A percentile compares a stretch with the other conserved stretches of the same genome.
Evolutionary conservation across 2,888 invertebrate genomes (phyloP).

Genomic region (Incurvaria masculella): DNA sequence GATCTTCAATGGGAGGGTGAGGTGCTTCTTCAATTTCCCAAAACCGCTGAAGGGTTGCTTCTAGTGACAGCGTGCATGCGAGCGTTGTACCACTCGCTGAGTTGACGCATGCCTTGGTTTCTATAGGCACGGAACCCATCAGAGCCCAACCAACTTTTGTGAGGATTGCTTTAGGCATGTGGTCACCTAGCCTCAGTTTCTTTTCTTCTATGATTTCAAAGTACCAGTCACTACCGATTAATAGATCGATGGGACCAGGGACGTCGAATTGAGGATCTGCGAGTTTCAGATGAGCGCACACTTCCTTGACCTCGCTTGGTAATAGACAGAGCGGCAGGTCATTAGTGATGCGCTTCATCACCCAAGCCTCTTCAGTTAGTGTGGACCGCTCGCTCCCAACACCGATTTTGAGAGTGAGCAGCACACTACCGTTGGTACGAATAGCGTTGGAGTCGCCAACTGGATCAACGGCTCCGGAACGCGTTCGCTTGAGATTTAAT

Average conservation of each 20-base stretch:
- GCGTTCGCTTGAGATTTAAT: neutral
- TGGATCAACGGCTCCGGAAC: neutral
- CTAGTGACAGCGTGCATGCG: slow-evolving; percentile 4
- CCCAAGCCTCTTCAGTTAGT: neutral
- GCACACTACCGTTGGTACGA: neutral
- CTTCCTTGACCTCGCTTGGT: neutral
- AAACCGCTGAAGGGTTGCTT: slow-evolving; percentile 6
- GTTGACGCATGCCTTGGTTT: neutral
- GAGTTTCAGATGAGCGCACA: neutral
- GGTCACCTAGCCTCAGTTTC: neutral
- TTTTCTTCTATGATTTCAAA: neutral
- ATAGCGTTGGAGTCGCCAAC: neutral
- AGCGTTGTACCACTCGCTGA: neutral
- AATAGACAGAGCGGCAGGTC: neutral
- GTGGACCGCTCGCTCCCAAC: neutral
- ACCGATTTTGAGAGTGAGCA: neutral
- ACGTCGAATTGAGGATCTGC: neutral
- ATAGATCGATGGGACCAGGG: neutral
- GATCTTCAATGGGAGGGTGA: neutral
- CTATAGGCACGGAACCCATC: slow-evolving; percentile 2
- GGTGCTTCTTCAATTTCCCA: slow-evolving; percentile 7
- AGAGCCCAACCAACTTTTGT: slow-evolving; percentile 1
- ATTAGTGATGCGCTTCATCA: neutral
- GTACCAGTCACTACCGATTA: neutral
- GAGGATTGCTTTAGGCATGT: neutral